These are phyloP conservation scores for Chaetodon trifasciatus DNA, from an alignment of 2,797 vertebrate genomes.

Conservation along the genomic window DNA sequence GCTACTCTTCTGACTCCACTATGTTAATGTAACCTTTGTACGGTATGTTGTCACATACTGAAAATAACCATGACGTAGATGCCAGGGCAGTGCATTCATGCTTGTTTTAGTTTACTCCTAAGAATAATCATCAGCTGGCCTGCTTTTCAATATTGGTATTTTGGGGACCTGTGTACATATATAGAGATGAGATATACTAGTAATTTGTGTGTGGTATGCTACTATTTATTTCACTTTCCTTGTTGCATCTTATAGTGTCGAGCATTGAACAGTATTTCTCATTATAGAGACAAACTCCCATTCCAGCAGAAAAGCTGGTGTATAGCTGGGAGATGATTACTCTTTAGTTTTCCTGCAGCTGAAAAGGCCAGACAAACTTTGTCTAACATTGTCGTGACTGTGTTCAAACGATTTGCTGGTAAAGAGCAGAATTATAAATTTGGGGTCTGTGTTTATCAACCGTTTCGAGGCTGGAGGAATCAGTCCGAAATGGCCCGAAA, in stretches of 20 bases:
- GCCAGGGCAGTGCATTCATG: constrained; percentile 22
- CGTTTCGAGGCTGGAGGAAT: background rate
- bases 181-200: background rate
- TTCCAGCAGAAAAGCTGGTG: background rate
- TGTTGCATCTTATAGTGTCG: constrained; percentile 5
- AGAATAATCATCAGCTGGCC: constrained; percentile 9
- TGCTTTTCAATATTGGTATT: constrained; percentile 16
- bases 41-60: constrained; percentile 64
- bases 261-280: constrained; percentile 7
- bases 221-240: background rate
- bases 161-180: background rate
- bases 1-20: constrained; percentile 59
- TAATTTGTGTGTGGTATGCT: background rate
- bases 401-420: constrained; percentile 4
- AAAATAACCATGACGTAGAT: constrained; percentile 51
- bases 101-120: constrained; percentile 40
- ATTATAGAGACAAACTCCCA: constrained; percentile 14
- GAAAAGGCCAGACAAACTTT: constrained; percentile 37
- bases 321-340: constrained; percentile 26
- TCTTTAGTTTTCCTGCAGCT: constrained; percentile 27
- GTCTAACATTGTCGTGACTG: constrained; percentile 4
- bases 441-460: background rate
- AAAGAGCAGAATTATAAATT: background rate
- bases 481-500: background rate
- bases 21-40: constrained; percentile 86